Conservation (phyloP, 2,113 vertebrate genomes). For the Gorsachius goisagi region DNA sequence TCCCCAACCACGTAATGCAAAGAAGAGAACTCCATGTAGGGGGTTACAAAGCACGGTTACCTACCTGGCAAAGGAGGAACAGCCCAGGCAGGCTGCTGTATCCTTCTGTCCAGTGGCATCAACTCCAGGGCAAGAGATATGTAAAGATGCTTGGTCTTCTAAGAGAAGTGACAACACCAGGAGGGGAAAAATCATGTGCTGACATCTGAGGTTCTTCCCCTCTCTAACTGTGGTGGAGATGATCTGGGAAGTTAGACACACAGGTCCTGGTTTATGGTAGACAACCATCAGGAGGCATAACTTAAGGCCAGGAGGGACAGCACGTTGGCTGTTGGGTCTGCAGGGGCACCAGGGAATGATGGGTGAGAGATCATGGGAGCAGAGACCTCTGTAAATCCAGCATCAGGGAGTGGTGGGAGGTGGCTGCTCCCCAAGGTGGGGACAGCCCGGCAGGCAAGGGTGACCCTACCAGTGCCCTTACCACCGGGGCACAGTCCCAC, state of each 20-base stretch:
- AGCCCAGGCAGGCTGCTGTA: neutral
- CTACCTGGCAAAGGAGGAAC: neutral
- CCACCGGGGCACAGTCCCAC: neutral
- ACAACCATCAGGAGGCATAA: neutral
- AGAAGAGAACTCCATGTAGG: neutral
- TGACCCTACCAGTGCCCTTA: neutral
- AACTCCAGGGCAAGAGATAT: neutral
- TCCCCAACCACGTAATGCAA: neutral
- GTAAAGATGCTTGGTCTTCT: neutral
- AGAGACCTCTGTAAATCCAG: neutral
- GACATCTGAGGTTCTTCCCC: neutral
- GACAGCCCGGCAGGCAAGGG: no score
- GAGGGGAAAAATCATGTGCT: neutral
- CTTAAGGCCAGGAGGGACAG: neutral
- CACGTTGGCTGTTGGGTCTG: neutral
- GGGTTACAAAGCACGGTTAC: neutral
- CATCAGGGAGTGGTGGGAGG: neutral
- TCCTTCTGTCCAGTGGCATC: neutral
- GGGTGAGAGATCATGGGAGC: neutral
- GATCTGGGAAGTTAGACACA: neutral
- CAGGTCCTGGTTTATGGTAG: neutral
- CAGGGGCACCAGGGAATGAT: rapidly evolving
- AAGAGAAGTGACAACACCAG: neutral
- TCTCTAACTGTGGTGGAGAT: no score
- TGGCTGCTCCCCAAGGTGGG: neutral